Percentiles rank a stretch among this genome's conserved stretches.
phyloP scores from a whole-genome alignment of 1,140 invertebrate genomes.

The Aphelenchoides avenae region DNA sequence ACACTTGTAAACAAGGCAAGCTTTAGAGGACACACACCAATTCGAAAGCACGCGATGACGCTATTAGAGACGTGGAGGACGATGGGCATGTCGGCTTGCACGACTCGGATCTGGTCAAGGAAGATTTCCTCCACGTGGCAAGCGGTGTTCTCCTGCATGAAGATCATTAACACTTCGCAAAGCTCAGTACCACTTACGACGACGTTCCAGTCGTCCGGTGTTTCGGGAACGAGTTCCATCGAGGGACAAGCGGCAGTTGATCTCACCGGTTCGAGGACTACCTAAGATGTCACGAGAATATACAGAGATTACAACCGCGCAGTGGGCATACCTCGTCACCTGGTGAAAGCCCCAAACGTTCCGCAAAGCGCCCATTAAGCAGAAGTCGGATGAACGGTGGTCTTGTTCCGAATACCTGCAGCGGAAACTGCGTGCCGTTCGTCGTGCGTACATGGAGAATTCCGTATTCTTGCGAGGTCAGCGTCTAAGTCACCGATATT shows the following conservation, averaged over 20 bases:
- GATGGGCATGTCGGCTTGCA: slow-evolving; percentile 20
- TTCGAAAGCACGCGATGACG: slow-evolving; percentile 25
- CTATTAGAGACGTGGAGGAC: slow-evolving; percentile 21
- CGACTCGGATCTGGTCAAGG: slow-evolving; percentile 36
- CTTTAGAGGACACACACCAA: slow-evolving; percentile 25
- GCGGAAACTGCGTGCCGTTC: too few species aligned
- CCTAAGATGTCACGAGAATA: too few species aligned
- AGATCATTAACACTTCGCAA: slow-evolving; percentile 16
- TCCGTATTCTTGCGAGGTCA: too few species aligned
- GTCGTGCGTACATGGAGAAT: too few species aligned
- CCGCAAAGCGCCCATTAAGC: too few species aligned
- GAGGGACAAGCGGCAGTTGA: slow-evolving; percentile 3
- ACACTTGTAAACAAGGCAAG: neutral
- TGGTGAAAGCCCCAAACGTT: too few species aligned
- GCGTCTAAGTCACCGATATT: too few species aligned
- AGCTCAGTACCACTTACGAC: slow-evolving; percentile 26
- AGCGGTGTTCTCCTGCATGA: slow-evolving; percentile 22
- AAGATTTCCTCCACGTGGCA: slow-evolving; percentile 43
- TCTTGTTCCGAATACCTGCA: too few species aligned
- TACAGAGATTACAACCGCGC: too few species aligned
- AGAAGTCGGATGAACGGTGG: too few species aligned
- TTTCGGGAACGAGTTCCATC: slow-evolving; percentile 36
- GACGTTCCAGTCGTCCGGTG: slow-evolving; percentile 39
- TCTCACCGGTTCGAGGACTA: slow-evolving; percentile 32
- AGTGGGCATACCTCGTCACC: too few species aligned